These are phyloP conservation scores for Neria commutata DNA, from an alignment of 2,888 invertebrate species.

Conservation along the genomic window DNA sequence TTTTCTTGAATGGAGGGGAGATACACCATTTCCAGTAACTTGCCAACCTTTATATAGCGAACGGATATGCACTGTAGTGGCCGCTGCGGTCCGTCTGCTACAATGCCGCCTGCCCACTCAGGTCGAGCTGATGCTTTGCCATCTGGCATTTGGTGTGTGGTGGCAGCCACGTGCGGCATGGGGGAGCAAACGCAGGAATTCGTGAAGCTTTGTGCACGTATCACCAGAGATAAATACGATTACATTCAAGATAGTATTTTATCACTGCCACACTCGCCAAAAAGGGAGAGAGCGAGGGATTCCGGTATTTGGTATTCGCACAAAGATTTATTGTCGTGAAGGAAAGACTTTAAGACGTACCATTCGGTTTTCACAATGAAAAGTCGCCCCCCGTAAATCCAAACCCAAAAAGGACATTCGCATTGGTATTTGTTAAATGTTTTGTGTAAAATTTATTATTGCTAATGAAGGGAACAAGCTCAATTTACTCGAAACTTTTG, in stretches of 20 bases:
- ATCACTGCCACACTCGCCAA: neutral
- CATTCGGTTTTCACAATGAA: too few species aligned
- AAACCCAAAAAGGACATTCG: too few species aligned
- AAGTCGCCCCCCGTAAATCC: too few species aligned
- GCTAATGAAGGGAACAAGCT: neutral
- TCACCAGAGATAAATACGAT: neutral
- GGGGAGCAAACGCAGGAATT: neutral
- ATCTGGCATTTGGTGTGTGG: neutral
- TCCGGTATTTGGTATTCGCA: too few species aligned
- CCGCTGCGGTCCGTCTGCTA: too few species aligned
- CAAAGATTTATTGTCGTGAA: neutral
- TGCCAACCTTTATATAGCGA: too few species aligned
- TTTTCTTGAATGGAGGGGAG: neutral
- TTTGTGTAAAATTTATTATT: constrained; percentile 1
- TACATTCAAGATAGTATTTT: neutral
- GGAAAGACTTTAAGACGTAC: neutral
- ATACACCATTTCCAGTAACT: neutral
- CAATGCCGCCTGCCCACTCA: too few species aligned
- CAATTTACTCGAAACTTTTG: neutral
- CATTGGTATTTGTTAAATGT: neutral
- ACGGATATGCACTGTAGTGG: too few species aligned
- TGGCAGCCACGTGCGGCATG: neutral
- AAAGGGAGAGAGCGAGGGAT: too few species aligned
- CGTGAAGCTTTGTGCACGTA: neutral
- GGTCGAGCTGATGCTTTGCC: neutral